These are phyloP conservation scores for Drosophila ficusphila DNA, from an alignment of 1,140 invertebrate genomes.

Conservation along the genomic window DNA sequence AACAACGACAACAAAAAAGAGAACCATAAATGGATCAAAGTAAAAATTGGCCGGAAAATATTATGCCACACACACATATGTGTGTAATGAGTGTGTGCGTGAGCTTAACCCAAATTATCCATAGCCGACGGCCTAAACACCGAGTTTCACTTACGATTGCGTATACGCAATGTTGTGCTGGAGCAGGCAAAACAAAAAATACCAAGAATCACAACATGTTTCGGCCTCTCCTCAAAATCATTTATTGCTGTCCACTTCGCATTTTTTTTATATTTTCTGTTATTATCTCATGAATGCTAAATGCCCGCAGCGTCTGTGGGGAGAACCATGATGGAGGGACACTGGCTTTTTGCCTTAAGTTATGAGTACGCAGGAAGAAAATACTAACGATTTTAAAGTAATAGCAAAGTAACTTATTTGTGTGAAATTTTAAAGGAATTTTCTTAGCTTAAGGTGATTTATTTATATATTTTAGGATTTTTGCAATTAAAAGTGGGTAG, in stretches of 20 bases:
- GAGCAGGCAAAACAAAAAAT: slow-evolving; percentile 22
- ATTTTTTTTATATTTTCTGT: slow-evolving; percentile 42
- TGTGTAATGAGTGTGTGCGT: slow-evolving; percentile 8
- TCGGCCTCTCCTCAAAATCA: slow-evolving; percentile 56
- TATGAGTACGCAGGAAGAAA: slow-evolving; percentile 11
- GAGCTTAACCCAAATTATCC: slow-evolving; percentile 69
- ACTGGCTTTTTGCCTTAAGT: slow-evolving; percentile 31
- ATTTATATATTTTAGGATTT: no score
- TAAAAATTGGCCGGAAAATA: slow-evolving; percentile 58
- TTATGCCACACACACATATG: slow-evolving; percentile 25
- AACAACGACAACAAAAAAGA: slow-evolving; percentile 10
- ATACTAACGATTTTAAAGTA: not conserved
- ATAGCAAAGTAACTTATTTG: not conserved
- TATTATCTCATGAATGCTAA: slow-evolving; percentile 83
- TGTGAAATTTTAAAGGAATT: no score
- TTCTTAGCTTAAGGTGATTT: no score
- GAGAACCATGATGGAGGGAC: slow-evolving; percentile 26
- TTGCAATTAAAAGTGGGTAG: no score
- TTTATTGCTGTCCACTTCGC: slow-evolving; percentile 76
- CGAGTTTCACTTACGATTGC: slow-evolving; percentile 73
- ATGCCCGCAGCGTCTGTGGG: slow-evolving; percentile 53
- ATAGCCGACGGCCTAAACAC: slow-evolving; percentile 58
- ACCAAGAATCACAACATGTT: slow-evolving; percentile 54
- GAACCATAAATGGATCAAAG: slow-evolving; percentile 71
- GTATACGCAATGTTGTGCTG: slow-evolving; percentile 71